Evolutionary conservation across 2,113 vertebrate species (phyloP), one percentile per base, ranked within the genome.

Genomic region (Labrus mixtus): DNA sequence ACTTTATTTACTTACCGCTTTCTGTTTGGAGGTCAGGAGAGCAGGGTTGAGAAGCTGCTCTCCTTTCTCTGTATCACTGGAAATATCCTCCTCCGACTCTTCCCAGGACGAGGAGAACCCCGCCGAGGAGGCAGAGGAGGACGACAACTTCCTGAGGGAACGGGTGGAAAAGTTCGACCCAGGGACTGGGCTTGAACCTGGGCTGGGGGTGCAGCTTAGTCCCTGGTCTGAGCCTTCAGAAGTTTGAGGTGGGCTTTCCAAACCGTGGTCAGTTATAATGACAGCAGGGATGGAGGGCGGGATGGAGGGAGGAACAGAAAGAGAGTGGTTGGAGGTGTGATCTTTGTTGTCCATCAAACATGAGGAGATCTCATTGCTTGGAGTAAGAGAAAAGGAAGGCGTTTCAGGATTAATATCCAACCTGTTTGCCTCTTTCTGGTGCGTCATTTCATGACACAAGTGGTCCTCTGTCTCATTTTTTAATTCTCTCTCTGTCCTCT

Each of bases 71-170:
- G 97, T 95, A 63, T 99, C 98, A 0, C 98, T 99, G 90, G 97
- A 98, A 61, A 98, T 95, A 79, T 99, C 98, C 63, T 99, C 98
- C 83, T 99, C 97, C 0, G 98, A 99, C 83, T 99, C 98, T 36
- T 99, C 98, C 93, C 96, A 98, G 62, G 98, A 99, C 0, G 98
- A 99, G 51, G 97, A 99, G 90, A 99, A 99, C 36, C 98, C 98
- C 0, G 97, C 96, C 36, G 98, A 99, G 60, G 97, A 99, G 3
- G 97, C 95, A 0, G 98, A 99, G 23, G 98, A 99, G 0, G 98
- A 99, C 0, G 98, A 99, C 70, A 99, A 95, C 84, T 99, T 99
- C 84, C 98, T 93, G 61, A 96, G 73, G 0, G 94, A 90, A 78
- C 83, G 85, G 4, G 13, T 25, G 17, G 95, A 82, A 10, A 68